These are phyloP conservation scores for Paraescarpia echinospica DNA, from an alignment of 1,140 invertebrate species.

Conservation along the genomic window DNA sequence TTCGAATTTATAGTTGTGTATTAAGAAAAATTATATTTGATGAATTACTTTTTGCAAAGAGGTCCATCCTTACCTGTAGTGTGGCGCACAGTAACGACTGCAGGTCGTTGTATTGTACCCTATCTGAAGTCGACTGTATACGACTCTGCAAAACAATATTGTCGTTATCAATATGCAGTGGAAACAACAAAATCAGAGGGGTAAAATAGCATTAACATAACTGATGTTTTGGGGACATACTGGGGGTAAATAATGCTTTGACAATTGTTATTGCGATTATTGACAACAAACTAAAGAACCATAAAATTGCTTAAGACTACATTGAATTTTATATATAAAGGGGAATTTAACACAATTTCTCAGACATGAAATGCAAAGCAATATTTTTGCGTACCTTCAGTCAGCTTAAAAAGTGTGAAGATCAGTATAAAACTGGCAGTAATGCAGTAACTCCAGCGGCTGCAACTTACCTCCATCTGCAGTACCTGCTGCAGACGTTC, in stretches of 20 bases:
- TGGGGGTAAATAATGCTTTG: too few species aligned
- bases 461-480: constrained; percentile 78
- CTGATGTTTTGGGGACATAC: too few species aligned
- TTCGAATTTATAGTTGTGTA: too few species aligned
- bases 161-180: neutral
- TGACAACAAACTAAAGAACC: neutral
- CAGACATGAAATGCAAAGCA: neutral
- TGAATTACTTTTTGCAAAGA: neutral
- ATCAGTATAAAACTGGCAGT: too few species aligned
- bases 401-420: neutral
- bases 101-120: constrained; percentile 93
- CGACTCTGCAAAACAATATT: constrained; percentile 58
- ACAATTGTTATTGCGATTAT: neutral
- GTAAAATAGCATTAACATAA: too few species aligned
- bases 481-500: constrained; percentile 89
- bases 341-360: neutral
- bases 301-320: neutral
- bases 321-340: neutral
- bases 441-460: too few species aligned
- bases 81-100: constrained; percentile 97
- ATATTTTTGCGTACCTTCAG: neutral
- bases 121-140: constrained; percentile 76
- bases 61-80: constrained; percentile 67
- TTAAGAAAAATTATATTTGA: neutral
- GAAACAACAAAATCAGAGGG: neutral